Evolutionary conservation across 2,797 vertebrate genomes (phyloP), one percentile per base, ranked within the genome.

Genomic region (Buceros bicornis): DNA sequence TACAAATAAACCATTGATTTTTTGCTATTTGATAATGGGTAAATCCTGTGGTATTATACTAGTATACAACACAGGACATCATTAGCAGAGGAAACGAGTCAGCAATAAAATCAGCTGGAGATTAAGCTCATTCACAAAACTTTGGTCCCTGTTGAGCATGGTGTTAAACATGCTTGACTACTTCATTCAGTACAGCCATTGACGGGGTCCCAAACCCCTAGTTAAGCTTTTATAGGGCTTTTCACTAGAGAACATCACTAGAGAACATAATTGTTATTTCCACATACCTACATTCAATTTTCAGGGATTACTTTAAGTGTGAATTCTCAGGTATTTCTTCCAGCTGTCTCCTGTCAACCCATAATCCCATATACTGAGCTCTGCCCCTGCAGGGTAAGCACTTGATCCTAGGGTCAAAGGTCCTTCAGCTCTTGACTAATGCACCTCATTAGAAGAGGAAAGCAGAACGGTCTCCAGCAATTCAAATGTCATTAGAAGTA

Each of bases 391-490:
- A 97, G 97, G 97, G 97, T 97, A 97, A 85, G 96, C 97, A 98
- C 97, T 98, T 98, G 97, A 98, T 97, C 97, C 96, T 91, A 66
- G 62, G 98, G 97, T 98, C 97, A 98, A 93, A 98, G 98, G 97
- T 97, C 97, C 82, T 82, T 82, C 73, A 97, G 97, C 93, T 97
- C 96, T 98, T 97, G 94, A 97, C 96, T 97, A 98, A 98, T 96
- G 94, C 96, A 93, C 95, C 97, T 98, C 97, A 97, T 97, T 97
- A 97, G 72, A 95, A 84, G 88, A 93, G 80, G 82, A 97, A 97
- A 97, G 87, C 69, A 93, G 93, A 97, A 95, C 80, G 88, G 88
- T 97, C 87, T 97, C 82, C 69, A 93, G 89, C 84, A 93, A 95
- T 96, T 95, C 83, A 91, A 72, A 97, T 84, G 79, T 90, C 91